Percentiles rank a stretch among this genome's conserved stretches.
phyloP scores from a whole-genome alignment of 2,113 vertebrate genomes.

The Clarias batrachus region DNA sequence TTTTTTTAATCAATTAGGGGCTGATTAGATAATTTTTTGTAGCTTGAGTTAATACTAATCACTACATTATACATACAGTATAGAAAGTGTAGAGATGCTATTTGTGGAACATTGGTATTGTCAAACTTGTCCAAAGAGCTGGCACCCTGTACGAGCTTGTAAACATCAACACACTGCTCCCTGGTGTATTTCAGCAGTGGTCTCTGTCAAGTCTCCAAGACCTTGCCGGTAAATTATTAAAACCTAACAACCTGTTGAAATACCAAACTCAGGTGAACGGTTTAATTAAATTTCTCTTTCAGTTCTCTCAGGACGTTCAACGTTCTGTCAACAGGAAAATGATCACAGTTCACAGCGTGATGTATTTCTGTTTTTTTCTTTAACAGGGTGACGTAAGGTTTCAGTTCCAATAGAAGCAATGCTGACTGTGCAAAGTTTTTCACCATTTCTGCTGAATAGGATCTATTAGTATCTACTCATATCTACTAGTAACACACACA shows the following conservation, averaged over 20 bases:
- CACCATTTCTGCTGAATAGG: background rate
- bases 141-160: background rate
- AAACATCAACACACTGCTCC: constrained; percentile 57
- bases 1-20: too few relatives aligned
- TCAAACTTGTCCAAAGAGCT: background rate
- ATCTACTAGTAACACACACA: background rate
- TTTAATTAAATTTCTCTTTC: constrained; percentile 64
- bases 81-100: background rate
- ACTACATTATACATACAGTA: too few relatives aligned
- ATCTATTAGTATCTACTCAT: background rate
- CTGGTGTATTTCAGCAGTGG: constrained; percentile 65
- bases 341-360: background rate
- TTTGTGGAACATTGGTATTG: background rate
- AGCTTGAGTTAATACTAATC: background rate
- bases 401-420: background rate
- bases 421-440: background rate
- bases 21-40: background rate
- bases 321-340: background rate
- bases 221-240: constrained; percentile 68
- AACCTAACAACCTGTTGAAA: constrained; percentile 66
- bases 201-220: constrained; percentile 35
- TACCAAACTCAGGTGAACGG: constrained; percentile 56
- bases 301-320: background rate
- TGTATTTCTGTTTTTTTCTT: background rate
- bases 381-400: background rate